Evolutionary conservation across 1,140 invertebrate genomes (phyloP), one percentile per base, ranked within the genome.

Genomic region (Meloidogyne hapla): DNA sequence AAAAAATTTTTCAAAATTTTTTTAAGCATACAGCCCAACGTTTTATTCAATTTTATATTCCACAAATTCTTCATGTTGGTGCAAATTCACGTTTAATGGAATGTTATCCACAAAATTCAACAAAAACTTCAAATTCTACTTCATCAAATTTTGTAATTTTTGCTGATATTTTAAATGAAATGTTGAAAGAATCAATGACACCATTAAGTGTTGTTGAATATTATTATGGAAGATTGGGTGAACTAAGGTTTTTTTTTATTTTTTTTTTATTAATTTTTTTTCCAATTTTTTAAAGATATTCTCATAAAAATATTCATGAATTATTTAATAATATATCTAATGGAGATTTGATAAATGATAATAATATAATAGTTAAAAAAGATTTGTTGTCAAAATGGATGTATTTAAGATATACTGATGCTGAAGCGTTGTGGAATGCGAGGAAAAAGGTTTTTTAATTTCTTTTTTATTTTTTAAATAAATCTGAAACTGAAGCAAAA

Each of bases 1-100:
- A 33, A 33, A 33, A 33, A 6, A 6, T 33, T 33, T 33, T 33
- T 33, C 33, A 6, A 33, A 4, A 28, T 45, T 21, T 45, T 65
- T 45, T 79, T 69, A 28, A 78, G 77, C 28, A 69, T 42, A 78
- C 77, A 21, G 38, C 63, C 1, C 77, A 70, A 33, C 77, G 77
- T 21, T 78, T 78, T 28, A 69, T 78, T 23, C 78, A 80, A 71
- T 78, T 78, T 45, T 42, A 40, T 42, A 23, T 79, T 56, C 77
- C 77, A 45, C 77, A 79, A 56, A 42, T 79, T n/a, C 10, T 78
- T 28, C 63, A 72, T 45, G 71, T 45, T 40, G 77, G 77, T 15
- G 15, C 61, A 4, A 65, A 65, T 26, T 8, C 18, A 21, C 77
- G 77, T n/a, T 25, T 78, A 23, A 26, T 77, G 9, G 75, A 78